Percentiles rank a stretch among this genome's conserved stretches.
Evolutionary conservation across 2,797 vertebrate genomes (phyloP).

Genomic region (Micrastur ruficollis): DNA sequence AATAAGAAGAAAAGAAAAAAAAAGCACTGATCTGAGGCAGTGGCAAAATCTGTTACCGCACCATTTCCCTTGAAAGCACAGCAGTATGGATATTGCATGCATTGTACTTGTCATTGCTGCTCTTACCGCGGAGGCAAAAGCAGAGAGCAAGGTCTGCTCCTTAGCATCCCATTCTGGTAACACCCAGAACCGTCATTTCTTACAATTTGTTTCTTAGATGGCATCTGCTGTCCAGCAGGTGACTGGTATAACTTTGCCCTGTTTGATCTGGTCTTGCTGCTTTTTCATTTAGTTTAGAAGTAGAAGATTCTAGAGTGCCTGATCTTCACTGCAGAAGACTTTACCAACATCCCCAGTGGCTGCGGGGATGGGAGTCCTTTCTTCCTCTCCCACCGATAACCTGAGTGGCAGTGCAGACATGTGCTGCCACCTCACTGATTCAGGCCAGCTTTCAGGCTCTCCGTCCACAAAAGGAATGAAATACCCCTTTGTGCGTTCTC

Average conservation of each 20-base stretch:
- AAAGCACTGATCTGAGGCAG: not conserved
- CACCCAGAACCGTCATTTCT: not conserved
- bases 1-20: not conserved
- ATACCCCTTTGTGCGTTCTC: not conserved
- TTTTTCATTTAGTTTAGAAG: not conserved
- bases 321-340: not conserved
- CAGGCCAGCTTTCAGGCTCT: not conserved
- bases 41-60: not conserved
- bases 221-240: not conserved
- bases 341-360: not conserved
- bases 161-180: not conserved
- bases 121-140: not conserved
- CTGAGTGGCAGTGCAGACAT: not conserved
- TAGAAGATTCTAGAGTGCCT: not conserved
- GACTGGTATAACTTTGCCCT: not conserved
- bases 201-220: not conserved
- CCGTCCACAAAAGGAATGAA: slow-evolving; percentile 16
- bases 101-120: not conserved
- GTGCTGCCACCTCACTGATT: not conserved
- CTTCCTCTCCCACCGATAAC: fast-evolving
- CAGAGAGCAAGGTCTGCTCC: not conserved
- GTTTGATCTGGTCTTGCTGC: not conserved
- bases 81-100: not conserved
- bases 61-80: not conserved
- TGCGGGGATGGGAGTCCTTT: fast-evolving